phyloP scores from a whole-genome alignment of 2,888 invertebrate species.

The Dynastes tityus region DNA sequence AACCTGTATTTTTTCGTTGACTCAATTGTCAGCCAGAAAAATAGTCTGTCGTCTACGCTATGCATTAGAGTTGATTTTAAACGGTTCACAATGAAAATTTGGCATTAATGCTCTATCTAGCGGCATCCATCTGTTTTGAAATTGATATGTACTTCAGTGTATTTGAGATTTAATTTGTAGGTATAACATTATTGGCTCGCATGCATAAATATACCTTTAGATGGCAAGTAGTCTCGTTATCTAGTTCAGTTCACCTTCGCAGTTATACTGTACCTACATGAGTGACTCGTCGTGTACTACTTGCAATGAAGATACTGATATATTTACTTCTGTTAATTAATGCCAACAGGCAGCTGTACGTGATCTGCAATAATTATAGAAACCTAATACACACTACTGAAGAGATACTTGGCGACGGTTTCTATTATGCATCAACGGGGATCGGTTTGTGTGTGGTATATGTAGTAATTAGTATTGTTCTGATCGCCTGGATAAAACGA shows the following conservation, averaged over 20 bases:
- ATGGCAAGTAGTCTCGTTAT: no score
- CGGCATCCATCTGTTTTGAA: no score
- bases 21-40: no score
- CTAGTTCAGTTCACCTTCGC: neutral
- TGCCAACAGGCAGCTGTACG: slow-evolving; percentile 22
- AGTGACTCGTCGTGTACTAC: neutral
- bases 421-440: slow-evolving; percentile 6
- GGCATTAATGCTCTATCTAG: no score
- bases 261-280: neutral
- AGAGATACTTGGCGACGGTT: slow-evolving; percentile 15
- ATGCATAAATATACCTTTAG: no score
- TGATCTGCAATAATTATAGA: slow-evolving; percentile 43
- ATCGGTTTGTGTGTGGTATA: slow-evolving; percentile 49
- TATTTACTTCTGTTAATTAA: slow-evolving; percentile 25
- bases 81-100: no score
- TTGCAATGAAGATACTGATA: neutral
- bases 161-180: no score
- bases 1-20: no score
- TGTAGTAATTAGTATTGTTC: slow-evolving; percentile 48
- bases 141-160: no score
- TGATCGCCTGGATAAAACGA: slow-evolving; percentile 42
- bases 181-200: no score
- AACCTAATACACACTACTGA: slow-evolving; percentile 23
- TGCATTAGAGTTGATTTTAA: no score
- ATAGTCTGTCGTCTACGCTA: no score